Conservation (phyloP, 1,140 invertebrate genomes). For the Papilio helenus region DNA sequence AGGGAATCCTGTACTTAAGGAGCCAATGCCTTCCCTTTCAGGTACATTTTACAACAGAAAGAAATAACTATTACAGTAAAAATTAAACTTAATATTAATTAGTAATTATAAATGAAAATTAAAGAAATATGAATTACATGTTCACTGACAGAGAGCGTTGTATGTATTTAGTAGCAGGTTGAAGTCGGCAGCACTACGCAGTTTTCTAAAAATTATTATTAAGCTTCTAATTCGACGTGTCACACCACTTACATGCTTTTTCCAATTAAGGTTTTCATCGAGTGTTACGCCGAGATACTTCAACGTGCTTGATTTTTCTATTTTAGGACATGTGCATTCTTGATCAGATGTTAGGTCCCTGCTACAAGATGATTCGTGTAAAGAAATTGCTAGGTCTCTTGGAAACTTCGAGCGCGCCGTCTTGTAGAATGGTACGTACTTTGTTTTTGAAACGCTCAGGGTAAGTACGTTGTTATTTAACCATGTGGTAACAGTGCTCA, state of each 20-base stretch:
- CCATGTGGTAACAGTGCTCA: neutral
- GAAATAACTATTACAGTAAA: too few relatives aligned
- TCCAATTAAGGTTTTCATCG: neutral
- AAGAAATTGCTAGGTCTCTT: neutral
- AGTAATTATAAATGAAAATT: too few relatives aligned
- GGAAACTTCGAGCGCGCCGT: neutral
- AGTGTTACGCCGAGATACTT: neutral
- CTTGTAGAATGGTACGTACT: neutral
- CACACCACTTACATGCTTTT: neutral
- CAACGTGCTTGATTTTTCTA: neutral
- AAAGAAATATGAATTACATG: too few relatives aligned
- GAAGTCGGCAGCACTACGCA: neutral
- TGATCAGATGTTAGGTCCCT: neutral
- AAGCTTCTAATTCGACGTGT: neutral
- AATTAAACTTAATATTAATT: too few relatives aligned
- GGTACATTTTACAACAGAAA: too few relatives aligned
- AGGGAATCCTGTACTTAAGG: too few relatives aligned
- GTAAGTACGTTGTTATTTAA: slow-evolving; percentile 9
- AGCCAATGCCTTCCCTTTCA: too few relatives aligned
- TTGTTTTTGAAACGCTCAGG: neutral
- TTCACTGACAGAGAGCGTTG: neutral
- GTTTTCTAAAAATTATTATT: neutral
- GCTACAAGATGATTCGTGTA: neutral
- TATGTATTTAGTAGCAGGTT: neutral
- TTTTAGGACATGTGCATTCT: neutral